phyloP scores from a whole-genome alignment of 2,888 invertebrate genomes.

The Drosophila rellima region DNA sequence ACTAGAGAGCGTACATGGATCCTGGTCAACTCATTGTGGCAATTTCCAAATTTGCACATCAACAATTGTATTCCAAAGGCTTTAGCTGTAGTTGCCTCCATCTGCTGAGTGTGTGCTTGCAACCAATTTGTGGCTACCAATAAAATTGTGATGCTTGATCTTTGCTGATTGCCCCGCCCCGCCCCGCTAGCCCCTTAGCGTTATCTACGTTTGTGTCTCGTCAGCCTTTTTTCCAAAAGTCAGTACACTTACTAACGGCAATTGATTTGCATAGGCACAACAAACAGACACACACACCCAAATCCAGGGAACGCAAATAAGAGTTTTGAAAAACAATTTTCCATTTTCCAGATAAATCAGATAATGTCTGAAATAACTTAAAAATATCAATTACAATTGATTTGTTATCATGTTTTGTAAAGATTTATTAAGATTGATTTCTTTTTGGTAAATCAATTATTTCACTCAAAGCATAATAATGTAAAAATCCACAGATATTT shows the following conservation, averaged over 20 bases:
- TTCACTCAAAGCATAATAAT: too few species aligned
- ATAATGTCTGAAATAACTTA: too few species aligned
- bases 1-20: constrained; percentile 55
- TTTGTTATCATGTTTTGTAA: too few species aligned
- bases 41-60: constrained; percentile 5
- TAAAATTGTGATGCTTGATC: constrained; percentile 20
- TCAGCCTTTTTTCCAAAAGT: constrained; percentile 41
- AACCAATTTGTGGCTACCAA: not conserved
- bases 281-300: constrained; percentile 15
- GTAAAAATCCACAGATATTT: too few species aligned
- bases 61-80: constrained; percentile 64
- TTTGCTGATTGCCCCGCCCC: constrained; percentile 36
- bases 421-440: too few species aligned
- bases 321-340: not conserved
- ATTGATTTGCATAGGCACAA: not conserved
- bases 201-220: constrained; percentile 66
- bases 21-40: not conserved
- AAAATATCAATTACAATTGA: too few species aligned
- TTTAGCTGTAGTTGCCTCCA: constrained; percentile 32
- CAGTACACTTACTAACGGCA: constrained; percentile 4
- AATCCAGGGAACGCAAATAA: not conserved
- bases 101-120: constrained; percentile 15
- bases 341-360: too few species aligned
- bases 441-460: too few species aligned
- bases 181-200: constrained; percentile 21